Conservation (phyloP, 2,888 invertebrate species). For the Chrysomela aeneicollis region DNA sequence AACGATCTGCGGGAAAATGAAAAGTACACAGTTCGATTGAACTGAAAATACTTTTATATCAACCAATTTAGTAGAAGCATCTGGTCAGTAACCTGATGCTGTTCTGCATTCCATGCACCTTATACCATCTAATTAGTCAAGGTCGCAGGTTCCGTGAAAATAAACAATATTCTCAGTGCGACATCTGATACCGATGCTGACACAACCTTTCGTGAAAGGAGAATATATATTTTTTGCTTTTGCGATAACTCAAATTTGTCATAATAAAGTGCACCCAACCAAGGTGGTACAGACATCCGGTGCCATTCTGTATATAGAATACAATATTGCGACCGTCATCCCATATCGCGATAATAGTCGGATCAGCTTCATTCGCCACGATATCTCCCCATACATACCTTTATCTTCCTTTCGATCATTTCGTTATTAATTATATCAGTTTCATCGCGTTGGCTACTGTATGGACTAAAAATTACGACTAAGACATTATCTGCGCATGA, state of each 20-base stretch:
- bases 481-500: slow-evolving; percentile 16
- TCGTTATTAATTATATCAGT: slow-evolving; percentile 20
- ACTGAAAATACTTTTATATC: no score
- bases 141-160: slow-evolving; percentile 26
- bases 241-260: not conserved
- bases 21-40: no score
- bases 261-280: not conserved
- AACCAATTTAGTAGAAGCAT: not conserved
- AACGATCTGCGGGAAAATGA: no score
- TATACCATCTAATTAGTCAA: slow-evolving; percentile 30
- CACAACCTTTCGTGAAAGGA: not conserved
- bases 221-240: not conserved
- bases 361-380: not conserved
- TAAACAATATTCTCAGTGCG: slow-evolving; percentile 24
- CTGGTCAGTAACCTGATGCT: slow-evolving; percentile 8
- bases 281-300: not conserved
- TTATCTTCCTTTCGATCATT: slow-evolving; percentile 10
- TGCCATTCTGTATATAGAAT: not conserved
- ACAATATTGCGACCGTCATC: not conserved
- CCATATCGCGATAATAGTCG: not conserved
- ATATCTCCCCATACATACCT: slow-evolving; percentile 1
- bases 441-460: slow-evolving; percentile 16
- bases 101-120: slow-evolving; percentile 1
- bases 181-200: slow-evolving; percentile 26
- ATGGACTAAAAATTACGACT: slow-evolving; percentile 11